Evolutionary conservation across 1,140 invertebrate species (phyloP), one percentile per base, ranked within the genome.

Genomic region (Gyrodactylus salaris): DNA sequence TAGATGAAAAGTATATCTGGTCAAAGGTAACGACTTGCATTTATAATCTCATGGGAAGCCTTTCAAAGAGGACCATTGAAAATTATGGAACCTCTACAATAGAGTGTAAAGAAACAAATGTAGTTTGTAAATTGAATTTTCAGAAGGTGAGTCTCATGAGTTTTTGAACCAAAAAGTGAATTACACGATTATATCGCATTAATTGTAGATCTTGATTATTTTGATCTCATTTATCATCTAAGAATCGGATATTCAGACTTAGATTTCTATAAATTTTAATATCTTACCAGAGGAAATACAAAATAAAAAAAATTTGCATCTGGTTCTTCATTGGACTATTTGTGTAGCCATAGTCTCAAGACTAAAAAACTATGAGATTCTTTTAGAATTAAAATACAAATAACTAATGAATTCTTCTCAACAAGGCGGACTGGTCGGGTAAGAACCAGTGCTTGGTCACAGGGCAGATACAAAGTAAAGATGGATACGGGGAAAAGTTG

Each of bases 21-120:
- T 89, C 89, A 79, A 89, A 90, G 83, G 87, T 89, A 22, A 89
- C 88, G 24, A 88, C 88, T 1, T 89, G 88, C 81, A 87, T 89
- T 0, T 88, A 89, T 78, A 89, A 89, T 78, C 78, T 89, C 75
- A 87, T 89, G 78, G 85, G 86, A 68, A 54, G 34, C n/a, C n/a
- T 54, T 7, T 86, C 86, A 1, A 86, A 88, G 78, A 81, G 88
- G 34, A 89, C 87, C 86, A 87, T 89, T 54, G 88, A 89, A 79
- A 86, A 88, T 78, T 89, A 89, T 79, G 88, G 88, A 0, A 78
- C 34, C 25, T 73, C 26, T 25, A 22, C 20, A 0, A 74, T 70
- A 71, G 1, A 34, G 74, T 27, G 23, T 19, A 7, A 1, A 19
- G 2, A 23, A 23, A 74, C 20, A 1, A 74, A 21, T 74, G 16